A percentile compares a stretch with the other conserved stretches of the same genome.
These are phyloP conservation scores for Heteromyza rotundicornis DNA, from an alignment of 2,888 invertebrate species.

Conservation along the genomic window DNA sequence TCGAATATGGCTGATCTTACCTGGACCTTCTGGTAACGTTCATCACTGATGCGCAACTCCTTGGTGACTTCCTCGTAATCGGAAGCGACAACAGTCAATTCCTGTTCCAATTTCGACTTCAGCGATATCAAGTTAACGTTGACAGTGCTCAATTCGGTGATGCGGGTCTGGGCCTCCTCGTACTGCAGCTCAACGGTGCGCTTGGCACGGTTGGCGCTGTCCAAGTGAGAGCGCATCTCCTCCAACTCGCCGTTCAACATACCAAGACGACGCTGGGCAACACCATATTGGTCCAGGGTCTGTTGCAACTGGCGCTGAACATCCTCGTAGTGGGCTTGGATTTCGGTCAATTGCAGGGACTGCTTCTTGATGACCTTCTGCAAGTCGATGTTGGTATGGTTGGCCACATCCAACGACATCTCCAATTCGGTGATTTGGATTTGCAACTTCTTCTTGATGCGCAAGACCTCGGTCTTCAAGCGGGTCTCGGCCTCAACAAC, in stretches of 20 bases:
- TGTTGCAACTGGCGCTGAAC: slow-evolving; percentile 94
- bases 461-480: slow-evolving; percentile 92
- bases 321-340: slow-evolving; percentile 96
- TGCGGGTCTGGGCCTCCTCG: slow-evolving; percentile 89
- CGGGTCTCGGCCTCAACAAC: slow-evolving; percentile 95
- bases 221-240: slow-evolving; percentile 91
- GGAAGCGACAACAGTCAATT: slow-evolving; percentile 85
- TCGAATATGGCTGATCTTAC: slow-evolving; percentile 56
- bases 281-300: slow-evolving; percentile 90
- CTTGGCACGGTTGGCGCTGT: slow-evolving; percentile 91
- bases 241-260: slow-evolving; percentile 94
- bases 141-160: slow-evolving; percentile 93
- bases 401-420: slow-evolving; percentile 95
- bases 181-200: slow-evolving; percentile 87
- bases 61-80: slow-evolving; percentile 99
- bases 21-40: slow-evolving; percentile 91
- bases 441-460: slow-evolving; percentile 99
- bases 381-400: slow-evolving; percentile 96
- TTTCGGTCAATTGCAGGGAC: slow-evolving; percentile 86
- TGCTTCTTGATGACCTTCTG: slow-evolving; percentile 98
- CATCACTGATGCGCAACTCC: slow-evolving; percentile 91
- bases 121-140: slow-evolving; percentile 93
- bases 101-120: slow-evolving; percentile 95
- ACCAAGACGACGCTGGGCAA: slow-evolving; percentile 89
- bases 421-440: slow-evolving; percentile 97